phyloP scores from a whole-genome alignment of 2,797 vertebrate genomes.

The Hyperoplus lanceolatus region DNA sequence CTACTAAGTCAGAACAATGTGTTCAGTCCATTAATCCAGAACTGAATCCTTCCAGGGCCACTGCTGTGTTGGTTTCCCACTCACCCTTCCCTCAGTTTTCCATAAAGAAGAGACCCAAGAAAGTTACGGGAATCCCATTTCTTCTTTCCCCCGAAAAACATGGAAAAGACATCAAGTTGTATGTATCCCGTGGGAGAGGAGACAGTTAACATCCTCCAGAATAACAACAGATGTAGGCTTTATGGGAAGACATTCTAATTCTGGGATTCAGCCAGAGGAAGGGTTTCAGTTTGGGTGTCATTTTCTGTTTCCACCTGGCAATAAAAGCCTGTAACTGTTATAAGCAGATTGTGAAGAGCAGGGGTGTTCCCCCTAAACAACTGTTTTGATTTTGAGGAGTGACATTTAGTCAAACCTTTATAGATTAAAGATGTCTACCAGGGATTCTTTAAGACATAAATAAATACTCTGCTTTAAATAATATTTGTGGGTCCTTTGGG shows the following conservation, averaged over 20 bases:
- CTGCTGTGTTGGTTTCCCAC: not conserved
- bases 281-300: not conserved
- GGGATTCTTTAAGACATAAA: not conserved
- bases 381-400: not conserved
- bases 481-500: not conserved
- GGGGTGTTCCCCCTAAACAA: not conserved
- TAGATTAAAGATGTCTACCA: not conserved
- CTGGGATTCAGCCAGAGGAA: constrained; percentile 21
- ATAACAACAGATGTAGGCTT: constrained; percentile 28
- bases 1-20: not conserved
- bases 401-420: not conserved
- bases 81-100: too few relatives aligned
- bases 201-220: constrained; percentile 15
- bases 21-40: not conserved
- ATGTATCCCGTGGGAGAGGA: constrained; percentile 3
- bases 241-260: not conserved
- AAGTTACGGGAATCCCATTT: not conserved
- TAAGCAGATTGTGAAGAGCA: not conserved
- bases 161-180: constrained; percentile 36
- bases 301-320: constrained; percentile 7
- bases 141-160: constrained; percentile 1
- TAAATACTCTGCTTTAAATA: not conserved
- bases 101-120: not conserved
- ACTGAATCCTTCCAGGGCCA: not conserved
- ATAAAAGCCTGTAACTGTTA: constrained; percentile 7